Evolutionary conservation across 2,888 invertebrate species (phyloP), one percentile per base, ranked within the genome.

Genomic region (Apoderus coryli): DNA sequence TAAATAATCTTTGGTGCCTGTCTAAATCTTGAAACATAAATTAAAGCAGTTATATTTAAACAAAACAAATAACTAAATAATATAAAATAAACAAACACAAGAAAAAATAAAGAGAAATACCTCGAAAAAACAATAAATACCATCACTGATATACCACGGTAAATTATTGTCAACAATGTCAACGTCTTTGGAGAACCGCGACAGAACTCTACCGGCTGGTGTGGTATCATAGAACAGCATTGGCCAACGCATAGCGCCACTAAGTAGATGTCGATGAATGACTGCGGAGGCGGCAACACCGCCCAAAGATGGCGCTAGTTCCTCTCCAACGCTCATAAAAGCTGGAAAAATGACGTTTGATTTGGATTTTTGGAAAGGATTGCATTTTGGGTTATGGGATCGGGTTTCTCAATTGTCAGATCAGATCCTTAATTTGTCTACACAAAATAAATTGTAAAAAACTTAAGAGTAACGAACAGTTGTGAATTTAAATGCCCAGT

Each of bases 211-310:
- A 54, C 82, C 82, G 41, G 70, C 46, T 25, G 82, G 82, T 32
- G 81, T 82, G 45, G 72, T 73, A 57, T 84, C 82, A 61, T 77
- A 82, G 63, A 80, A 72, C 50, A 71, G 66, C 62, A 79, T 67
- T 32, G 80, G 79, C 48, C 72, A 67, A 50, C 65, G 65, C 42
- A 81, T 52, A 40, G 79, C 65, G 49, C 67, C 67, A 32, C 51
- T 46, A 49, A 82, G 59, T 54, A 81, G 59, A 27, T 55, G 50
- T 39, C 56, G 53, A 61, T 76, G 76, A 50, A 76, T 54, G 40
- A 53, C 49, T 44, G 57, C 54, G 40, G 81, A 75, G 43, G 80
- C 81, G 43, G 63, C 61, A 68, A 73, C 63, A 50, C 65, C 64
- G 42, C 66, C 69, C 52, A 69, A 50, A 46, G 60, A 60, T 36